phyloP scores from a whole-genome alignment of 2,797 vertebrate species.

The Sebastolobus altivelis region DNA sequence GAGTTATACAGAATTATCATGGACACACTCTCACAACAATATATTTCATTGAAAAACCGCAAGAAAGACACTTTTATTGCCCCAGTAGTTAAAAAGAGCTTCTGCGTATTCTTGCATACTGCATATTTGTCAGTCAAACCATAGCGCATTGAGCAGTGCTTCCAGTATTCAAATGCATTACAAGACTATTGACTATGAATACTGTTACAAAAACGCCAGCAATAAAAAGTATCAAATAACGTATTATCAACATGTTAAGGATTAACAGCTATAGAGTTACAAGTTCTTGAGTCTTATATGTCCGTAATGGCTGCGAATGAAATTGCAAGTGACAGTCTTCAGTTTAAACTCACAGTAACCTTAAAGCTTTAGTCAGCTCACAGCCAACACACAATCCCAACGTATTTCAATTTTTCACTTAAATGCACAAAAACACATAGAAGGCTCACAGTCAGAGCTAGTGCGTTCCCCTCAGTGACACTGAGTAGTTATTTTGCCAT shows the following conservation, averaged over 20 bases:
- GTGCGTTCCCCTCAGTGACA: constrained; percentile 27
- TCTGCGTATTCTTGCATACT: neutral
- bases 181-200: neutral
- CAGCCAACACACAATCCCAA: neutral
- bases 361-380: neutral
- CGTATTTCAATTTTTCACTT: constrained; percentile 7
- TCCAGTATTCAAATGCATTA: neutral
- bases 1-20: constrained; percentile 13
- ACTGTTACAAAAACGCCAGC: neutral
- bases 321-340: neutral
- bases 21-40: neutral
- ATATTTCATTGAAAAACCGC: neutral
- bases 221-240: neutral
- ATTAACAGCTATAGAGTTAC: neutral
- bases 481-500: constrained; percentile 17
- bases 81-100: neutral
- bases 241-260: no score
- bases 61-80: neutral
- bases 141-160: neutral
- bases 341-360: neutral
- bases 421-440: constrained; percentile 1
- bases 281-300: neutral
- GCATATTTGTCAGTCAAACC: neutral
- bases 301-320: neutral
- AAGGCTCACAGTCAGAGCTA: constrained; percentile 2